Base-by-base conservation (phyloP, 2,113 vertebrate genomes). In the Rostratula benghalensis region DNA sequence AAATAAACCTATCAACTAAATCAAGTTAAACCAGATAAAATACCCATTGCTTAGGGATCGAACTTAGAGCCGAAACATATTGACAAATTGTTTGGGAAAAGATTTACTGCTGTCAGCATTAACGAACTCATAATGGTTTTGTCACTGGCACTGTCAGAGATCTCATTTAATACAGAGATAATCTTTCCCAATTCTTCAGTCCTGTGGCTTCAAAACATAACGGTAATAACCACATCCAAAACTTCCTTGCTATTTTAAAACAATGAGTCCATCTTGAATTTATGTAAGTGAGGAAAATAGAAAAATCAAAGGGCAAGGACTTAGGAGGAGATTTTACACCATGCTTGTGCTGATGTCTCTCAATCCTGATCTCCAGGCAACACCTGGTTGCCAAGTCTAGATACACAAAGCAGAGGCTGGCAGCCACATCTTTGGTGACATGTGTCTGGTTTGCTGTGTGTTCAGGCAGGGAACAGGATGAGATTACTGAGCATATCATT, bases 251-350 rank as follows among this genome's bases (percentile, higher is more conserved):
- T 57, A 13, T 71, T 85, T 51, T 63, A 41, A 69, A 83, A 33
- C 22, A 53, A 3, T 3, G 35, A 70, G 13, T 50, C 33, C 27
- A 37, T 60, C 31, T 22, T 50, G 11, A 69, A 53, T 7, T 39
- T 22, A 7, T 14, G 7, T 20, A 41, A 63, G 13, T 19, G 17
- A 80, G 45, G 17, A 80, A 78, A 83, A 33, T 3, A 19, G 5
- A 1, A 6, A n/a, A 54, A n/a, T 30, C 30, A 50, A 83, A 51
- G 0, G 1, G 9, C 50, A 63, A 82, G 11, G 10, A 5, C 2
- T 31, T 45, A 33, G 41, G n/a, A 30, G 63, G 28, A 69, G 45
- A 64, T n/a, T 75, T 69, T 54, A 21, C 6, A 25, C 24, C 9
- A 2, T 35, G 30, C 9, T 68, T 37, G 19, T 56, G 76, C 19